Conservation (phyloP, 1,140 invertebrate genomes). For the honey bee (Apis mellifera) region DNA sequence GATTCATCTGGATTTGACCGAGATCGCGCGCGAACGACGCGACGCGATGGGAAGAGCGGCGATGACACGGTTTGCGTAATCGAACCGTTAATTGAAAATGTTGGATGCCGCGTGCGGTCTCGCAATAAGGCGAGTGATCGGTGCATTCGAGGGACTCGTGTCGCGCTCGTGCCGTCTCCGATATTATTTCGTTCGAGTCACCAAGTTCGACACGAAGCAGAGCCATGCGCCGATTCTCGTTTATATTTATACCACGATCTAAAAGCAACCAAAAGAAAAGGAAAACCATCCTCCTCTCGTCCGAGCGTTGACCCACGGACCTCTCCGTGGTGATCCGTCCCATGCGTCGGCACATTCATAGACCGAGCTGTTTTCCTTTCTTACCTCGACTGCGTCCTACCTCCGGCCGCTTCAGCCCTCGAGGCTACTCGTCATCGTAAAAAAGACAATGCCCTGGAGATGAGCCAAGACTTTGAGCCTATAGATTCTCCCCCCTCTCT, state of each 20-base stretch:
- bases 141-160: background rate
- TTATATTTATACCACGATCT: conserved; percentile 49
- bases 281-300: conserved; percentile 21
- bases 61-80: background rate
- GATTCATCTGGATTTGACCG: background rate
- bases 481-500: background rate
- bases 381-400: conserved; percentile 4
- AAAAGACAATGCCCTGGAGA: conserved; percentile 65
- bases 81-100: background rate
- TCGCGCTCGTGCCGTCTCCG: background rate
- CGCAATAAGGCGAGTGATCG: background rate
- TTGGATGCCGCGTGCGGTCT: background rate
- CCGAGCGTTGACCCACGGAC: conserved; percentile 36
- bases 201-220: background rate
- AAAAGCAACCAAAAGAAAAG: conserved; percentile 11
- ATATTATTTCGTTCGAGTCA: conserved; percentile 36
- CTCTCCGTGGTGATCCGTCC: conserved; percentile 7
- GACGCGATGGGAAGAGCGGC: background rate
- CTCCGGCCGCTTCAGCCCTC: conserved; percentile 14
- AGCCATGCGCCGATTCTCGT: conserved; percentile 30
- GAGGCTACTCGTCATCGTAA: conserved; percentile 39
- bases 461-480: conserved; percentile 44
- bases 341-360: conserved; percentile 32
- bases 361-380: conserved; percentile 34
- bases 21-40: conserved; percentile 10